These are phyloP conservation scores for Cryptotermes secundus DNA, from an alignment of 1,140 invertebrate genomes.

Conservation along the genomic window DNA sequence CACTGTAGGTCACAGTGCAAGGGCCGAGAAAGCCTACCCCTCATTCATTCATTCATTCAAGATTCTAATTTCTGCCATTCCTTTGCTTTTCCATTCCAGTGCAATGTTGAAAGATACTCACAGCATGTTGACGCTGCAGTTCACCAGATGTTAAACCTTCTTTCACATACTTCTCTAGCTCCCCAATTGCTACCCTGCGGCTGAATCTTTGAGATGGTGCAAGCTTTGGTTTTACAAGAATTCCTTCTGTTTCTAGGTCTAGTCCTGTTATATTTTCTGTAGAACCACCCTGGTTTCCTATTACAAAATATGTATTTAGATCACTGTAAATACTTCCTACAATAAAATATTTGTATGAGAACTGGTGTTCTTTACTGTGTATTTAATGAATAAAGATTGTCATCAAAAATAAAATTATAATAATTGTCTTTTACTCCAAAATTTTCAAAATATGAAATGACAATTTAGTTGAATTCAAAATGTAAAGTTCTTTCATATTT, in stretches of 20 bases:
- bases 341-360: too few relatives aligned
- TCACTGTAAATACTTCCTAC: not conserved
- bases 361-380: too few relatives aligned
- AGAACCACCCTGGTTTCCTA: not conserved
- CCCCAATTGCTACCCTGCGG: constrained; percentile 35
- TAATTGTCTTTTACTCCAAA: too few relatives aligned
- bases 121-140: constrained; percentile 41
- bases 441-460: too few relatives aligned
- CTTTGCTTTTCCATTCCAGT: constrained; percentile 24
- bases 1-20: too few relatives aligned
- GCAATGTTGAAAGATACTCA: constrained; percentile 26
- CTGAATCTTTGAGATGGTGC: constrained; percentile 21
- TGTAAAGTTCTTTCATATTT: too few relatives aligned
- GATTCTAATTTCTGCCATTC: too few relatives aligned
- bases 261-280: not conserved
- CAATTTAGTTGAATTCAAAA: too few relatives aligned
- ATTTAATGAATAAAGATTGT: too few relatives aligned
- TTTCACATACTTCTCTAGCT: constrained; percentile 43
- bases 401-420: too few relatives aligned
- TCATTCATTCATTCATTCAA: too few relatives aligned
- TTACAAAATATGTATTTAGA: not conserved
- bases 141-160: constrained; percentile 38
- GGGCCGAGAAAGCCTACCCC: too few relatives aligned
- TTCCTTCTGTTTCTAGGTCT: not conserved
- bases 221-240: not conserved